These are phyloP conservation scores for Cephus pulcher DNA, from an alignment of 2,888 invertebrate genomes.

Conservation along the genomic window DNA sequence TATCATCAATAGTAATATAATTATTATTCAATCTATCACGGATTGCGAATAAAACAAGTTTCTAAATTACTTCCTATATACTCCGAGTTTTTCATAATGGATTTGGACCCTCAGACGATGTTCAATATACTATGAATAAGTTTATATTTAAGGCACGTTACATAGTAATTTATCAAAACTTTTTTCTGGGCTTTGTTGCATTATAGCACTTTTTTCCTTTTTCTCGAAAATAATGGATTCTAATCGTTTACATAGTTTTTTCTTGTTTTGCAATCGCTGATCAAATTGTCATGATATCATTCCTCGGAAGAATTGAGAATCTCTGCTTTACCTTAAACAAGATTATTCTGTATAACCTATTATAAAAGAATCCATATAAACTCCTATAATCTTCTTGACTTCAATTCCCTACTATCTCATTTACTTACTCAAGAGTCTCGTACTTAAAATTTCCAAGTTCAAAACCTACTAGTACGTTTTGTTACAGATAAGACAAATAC, in stretches of 20 bases:
- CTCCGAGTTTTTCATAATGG: neutral
- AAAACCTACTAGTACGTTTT: neutral
- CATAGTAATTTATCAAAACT: neutral
- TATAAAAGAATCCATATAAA: neutral
- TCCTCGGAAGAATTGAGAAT: neutral
- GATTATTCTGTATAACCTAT: neutral
- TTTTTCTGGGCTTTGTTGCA: neutral
- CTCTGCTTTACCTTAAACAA: neutral
- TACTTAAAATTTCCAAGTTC: neutral
- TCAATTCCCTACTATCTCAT: neutral
- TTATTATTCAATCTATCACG: neutral
- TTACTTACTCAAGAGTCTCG: neutral
- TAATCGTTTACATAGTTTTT: neutral
- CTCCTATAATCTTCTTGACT: neutral
- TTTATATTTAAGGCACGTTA: neutral
- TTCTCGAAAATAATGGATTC: neutral
- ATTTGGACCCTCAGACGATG: neutral
- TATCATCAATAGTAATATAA: neutral
- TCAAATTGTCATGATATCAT: neutral
- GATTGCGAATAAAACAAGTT: neutral
- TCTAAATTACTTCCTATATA: neutral
- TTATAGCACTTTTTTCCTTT: neutral
- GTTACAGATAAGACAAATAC: neutral
- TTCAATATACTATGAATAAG: neutral
- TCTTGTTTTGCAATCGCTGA: neutral